Conservation (phyloP, 2,888 invertebrate genomes). For the Endotricha flammealis region DNA sequence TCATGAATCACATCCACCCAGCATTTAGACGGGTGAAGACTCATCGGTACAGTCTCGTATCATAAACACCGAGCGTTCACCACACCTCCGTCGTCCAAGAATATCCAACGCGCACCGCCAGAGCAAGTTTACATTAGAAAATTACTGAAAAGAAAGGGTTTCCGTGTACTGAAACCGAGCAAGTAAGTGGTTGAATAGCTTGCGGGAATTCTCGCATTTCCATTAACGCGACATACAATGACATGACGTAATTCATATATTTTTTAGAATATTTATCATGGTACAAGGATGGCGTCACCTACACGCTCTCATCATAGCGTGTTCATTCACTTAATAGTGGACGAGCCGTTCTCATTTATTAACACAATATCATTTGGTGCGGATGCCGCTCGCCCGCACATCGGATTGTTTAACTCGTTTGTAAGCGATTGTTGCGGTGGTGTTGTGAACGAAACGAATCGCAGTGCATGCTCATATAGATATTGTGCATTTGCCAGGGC, state of each 20-base stretch:
- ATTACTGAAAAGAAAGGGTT: conserved; percentile 6
- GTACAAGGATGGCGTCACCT: conserved; percentile 26
- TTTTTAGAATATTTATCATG: conserved; percentile 39
- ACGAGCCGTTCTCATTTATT: conserved; percentile 13
- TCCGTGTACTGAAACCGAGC: conserved; percentile 1
- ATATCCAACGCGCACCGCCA: neutral
- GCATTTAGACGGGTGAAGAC: conserved; percentile 31
- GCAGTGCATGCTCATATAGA: conserved; percentile 14
- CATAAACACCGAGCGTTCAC: conserved; percentile 29
- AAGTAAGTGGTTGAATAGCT: neutral
- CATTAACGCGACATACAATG: conserved; percentile 21
- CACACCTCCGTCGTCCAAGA: conserved; percentile 11
- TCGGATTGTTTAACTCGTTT: conserved; percentile 21
- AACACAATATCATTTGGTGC: conserved; percentile 10
- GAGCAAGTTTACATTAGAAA: conserved; percentile 7
- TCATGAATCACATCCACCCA: conserved; percentile 30
- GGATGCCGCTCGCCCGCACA: conserved; percentile 19
- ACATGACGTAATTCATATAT: conserved; percentile 37
- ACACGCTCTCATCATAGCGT: conserved; percentile 25
- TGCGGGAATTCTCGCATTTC: conserved; percentile 5
- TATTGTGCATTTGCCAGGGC: conserved; percentile 4
- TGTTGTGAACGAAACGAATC: conserved; percentile 21
- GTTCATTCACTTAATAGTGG: conserved; percentile 32
- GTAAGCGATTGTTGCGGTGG: no score
- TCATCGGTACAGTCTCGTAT: conserved; percentile 25